Base-by-base conservation (phyloP, 2,888 invertebrate species). In the Troglohyphantes excavatus region DNA sequence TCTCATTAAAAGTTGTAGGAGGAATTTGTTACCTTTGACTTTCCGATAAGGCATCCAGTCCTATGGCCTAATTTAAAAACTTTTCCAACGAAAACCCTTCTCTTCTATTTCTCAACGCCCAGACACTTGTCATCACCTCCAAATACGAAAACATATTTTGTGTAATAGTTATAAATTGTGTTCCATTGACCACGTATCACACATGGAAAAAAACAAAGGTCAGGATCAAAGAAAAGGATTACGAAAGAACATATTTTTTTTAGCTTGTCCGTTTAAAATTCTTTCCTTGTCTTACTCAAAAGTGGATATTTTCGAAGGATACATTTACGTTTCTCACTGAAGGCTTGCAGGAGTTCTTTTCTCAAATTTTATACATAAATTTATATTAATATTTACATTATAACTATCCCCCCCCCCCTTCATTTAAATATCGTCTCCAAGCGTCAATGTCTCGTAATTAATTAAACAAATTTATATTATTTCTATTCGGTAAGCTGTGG, bases 51-150 rank as follows among this genome's bases (percentile, higher is more conserved):
- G 9, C 17, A 43, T 63, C 63, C 39, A 78, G 39, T 65, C n/a
- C 0, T 21, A 2, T 65, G 63, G 6, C 78, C 78, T 43, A 78
- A 6, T 78, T 78, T 65, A 17, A 5, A 76, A 39, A 78, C 33
- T n/a, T 26, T 65, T 65, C 33, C 43, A 13, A 26, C 39, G 13
- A n/a, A 78, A 39, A 61, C 63, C 63, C 23, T 65, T 21, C 23
- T 43, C 63, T 65, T 63, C 53, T n/a, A 13, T 33, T 33, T 78
- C 21, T 63, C 21, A 63, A 29, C 78, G 65, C 78, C 63, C n/a
- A 65, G 63, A 13, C 29, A 61, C 21, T 26, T 78, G 65, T 78
- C 65, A 43, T 39, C 21, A 39, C 43, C 63, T 29, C 17, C 11
- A 1, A 23, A 63, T 78, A 78, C 6, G 39, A 1, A 11, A 19